Base-by-base conservation (phyloP, 2,113 vertebrate species). In the Talpa occidentalis region DNA sequence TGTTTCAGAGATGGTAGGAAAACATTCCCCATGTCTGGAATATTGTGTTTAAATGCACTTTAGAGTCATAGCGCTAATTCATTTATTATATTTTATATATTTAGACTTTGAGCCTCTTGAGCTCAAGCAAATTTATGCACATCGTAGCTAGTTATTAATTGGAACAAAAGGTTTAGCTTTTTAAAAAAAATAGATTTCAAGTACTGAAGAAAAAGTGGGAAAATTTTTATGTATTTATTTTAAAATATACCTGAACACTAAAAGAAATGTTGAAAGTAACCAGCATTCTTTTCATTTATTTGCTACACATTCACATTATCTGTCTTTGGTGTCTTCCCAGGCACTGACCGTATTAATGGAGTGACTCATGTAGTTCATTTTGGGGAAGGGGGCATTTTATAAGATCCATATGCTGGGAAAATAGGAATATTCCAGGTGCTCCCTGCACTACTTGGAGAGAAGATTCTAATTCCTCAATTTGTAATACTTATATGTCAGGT, bases 61-160 rank as follows among this genome's bases (percentile, higher is more conserved):
- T 79, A 60, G 67, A 78, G 56, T 91, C 92, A 8, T 24, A 83
- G 40, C 30, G 21, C 56, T 70, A 73, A 89, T 82, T 93, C 17
- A 92, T 77, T 92, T 80, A 40, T 77, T 93, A 82, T 83, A 83
- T 85, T 88, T 90, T 66, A 74, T 91, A 59, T 74, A n/a, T 12
- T 66, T 95, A 91, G 94, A 72, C 22, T 73, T 93, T 42, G 72
- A 96, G 49, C 49, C 69, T 90, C 92, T 96, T 67, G 77, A 96
- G 93, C 72, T 96, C 92, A 90, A 92, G 66, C 72, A 94, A 67
- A 93, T 93, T 78, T 82, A 85, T 93, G 67, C 37, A 95, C 5
- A 74, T 70, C n/a, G 54, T 56, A 90, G 15, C 49, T 87, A 84
- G 60, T 90, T 95, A 81, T 81, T 96, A 88, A 88, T 96, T 90